Base-by-base conservation (phyloP, 2,113 vertebrate species). In the Boulengeromyrus knoepffleri region DNA sequence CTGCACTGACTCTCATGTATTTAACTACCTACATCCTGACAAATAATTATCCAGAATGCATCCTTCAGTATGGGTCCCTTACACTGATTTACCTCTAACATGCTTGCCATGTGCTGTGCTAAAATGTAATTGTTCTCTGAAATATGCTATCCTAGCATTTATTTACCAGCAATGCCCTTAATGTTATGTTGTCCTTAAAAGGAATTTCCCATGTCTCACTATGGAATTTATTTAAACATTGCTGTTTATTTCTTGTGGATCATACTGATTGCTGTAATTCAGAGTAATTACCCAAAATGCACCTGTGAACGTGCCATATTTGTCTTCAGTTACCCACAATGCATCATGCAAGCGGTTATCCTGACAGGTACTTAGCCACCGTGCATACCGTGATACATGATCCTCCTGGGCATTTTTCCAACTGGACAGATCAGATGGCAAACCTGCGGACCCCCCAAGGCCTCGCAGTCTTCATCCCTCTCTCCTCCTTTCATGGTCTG, bases 41-140 rank as follows among this genome's bases (percentile, higher is more conserved):
- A 85, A 46, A 85, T 85, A 87, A 53, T 87, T 87, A 53, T 15
- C 27, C 50, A 85, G 83, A n/a, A n/a, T 85, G 83, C 83, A 31
- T 46, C 24, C 13, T 46, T 74, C 13, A 80, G 9, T n/a, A 27
- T 27, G 45, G 42, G 2, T 50, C 47, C n/a, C 84, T 86, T 50
- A n/a, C 45, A 47, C 31, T 47, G 24, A 50, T 24, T 86, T 86
- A 47, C 8, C 47, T 86, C 74, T 49, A 47, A 27, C 24, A 27
- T n/a, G 45, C 12, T 50, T 13, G 21, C 42, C 21, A 47, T 46
- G 15, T 47, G 6, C 45, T 47, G 24, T 19, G 21, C 45, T 85
- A 45, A n/a, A 39, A 46, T 8, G 1, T 47, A 46, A 85, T 85
- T 85, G 39, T n/a, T 46, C 42, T 85, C 83, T 47, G 21, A 39